Conservation (phyloP, 2,888 invertebrate genomes). For the Phrixothrix hirtus region DNA sequence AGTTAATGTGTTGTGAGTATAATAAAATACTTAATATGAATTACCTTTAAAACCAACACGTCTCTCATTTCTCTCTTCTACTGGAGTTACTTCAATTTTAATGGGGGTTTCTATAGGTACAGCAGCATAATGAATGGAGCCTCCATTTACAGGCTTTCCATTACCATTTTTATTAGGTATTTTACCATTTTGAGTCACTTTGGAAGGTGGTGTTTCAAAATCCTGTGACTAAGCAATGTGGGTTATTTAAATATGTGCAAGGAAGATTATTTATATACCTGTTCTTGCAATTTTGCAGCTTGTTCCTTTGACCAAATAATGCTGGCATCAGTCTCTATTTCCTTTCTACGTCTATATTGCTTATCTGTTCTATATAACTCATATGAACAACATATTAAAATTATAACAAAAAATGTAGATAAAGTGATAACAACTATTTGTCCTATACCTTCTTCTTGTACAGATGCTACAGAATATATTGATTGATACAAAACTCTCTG, state of each 20-base stretch:
- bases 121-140: constrained; percentile 7
- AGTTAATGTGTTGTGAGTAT: too few species aligned
- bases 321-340: constrained; percentile 76
- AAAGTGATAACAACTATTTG: constrained; percentile 81
- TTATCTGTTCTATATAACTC: constrained; percentile 78
- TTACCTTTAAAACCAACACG: constrained; percentile 65
- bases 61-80: constrained; percentile 52
- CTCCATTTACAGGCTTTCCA: constrained; percentile 31
- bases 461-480: constrained; percentile 71
- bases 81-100: constrained; percentile 47
- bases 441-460: constrained; percentile 76
- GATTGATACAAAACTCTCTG: constrained; percentile 75
- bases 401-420: constrained; percentile 73
- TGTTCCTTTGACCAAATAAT: constrained; percentile 75
- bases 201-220: constrained; percentile 14
- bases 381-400: constrained; percentile 68
- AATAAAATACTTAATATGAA: too few species aligned
- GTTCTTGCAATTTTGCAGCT: constrained; percentile 60
- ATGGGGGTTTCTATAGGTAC: constrained; percentile 39
- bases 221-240: constrained; percentile 17
- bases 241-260: not conserved
- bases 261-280: constrained; percentile 14
- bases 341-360: constrained; percentile 70
- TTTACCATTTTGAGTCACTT: constrained; percentile 50
- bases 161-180: constrained; percentile 44